Percentiles rank a stretch among this genome's conserved stretches.
Evolutionary conservation across 2,113 vertebrate species (phyloP).

Genomic region (Pachypanchax playfairii): DNA sequence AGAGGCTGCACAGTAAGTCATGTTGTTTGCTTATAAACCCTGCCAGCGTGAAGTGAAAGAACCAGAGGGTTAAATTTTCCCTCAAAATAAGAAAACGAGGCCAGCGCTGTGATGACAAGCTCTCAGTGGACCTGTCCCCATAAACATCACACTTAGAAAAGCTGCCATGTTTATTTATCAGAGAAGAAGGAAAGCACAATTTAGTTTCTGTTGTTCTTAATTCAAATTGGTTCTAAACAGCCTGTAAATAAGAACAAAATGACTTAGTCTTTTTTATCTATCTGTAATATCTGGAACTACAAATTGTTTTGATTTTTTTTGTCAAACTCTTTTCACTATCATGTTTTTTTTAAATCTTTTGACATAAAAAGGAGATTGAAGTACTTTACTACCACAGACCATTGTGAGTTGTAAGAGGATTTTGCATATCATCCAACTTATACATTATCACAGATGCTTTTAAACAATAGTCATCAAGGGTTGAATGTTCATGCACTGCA

Average conservation of each 20-base stretch:
- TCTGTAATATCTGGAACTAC: neutral
- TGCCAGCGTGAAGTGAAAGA: conserved; percentile 6
- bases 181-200: conserved; percentile 2
- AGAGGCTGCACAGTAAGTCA: conserved; percentile 2
- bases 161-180: conserved; percentile 40
- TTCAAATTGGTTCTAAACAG: neutral
- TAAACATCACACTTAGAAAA: conserved; percentile 32
- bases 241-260: neutral
- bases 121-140: conserved; percentile 18
- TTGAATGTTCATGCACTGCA: conserved; percentile 29
- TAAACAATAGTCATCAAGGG: conserved; percentile 21
- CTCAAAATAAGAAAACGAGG: conserved; percentile 31
- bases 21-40: conserved; percentile 19
- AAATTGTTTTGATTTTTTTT: neutral
- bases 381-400: neutral
- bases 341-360: no score
- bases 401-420: conserved; percentile 6
- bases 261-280: neutral
- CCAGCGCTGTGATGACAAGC: neutral
- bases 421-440: neutral
- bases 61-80: neutral
- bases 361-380: neutral
- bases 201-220: conserved; percentile 3
- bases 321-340: no score
- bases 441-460: conserved; percentile 7